These are phyloP conservation scores for Crenichthys baileyi DNA, from an alignment of 2,797 vertebrate species.

Conservation along the genomic window DNA sequence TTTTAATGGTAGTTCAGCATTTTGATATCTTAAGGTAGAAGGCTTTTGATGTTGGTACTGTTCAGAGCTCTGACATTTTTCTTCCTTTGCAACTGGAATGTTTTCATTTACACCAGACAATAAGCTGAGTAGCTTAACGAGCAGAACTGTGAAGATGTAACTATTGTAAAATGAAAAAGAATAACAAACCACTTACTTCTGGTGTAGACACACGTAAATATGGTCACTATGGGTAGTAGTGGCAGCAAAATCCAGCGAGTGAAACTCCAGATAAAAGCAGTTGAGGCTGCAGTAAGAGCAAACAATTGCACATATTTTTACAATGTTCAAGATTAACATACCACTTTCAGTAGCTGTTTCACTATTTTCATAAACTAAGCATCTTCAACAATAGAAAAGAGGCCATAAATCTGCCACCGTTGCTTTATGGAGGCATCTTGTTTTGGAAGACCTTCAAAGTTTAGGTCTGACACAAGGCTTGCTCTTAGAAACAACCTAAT, in stretches of 20 bases:
- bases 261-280: slow-evolving; percentile 44
- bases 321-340: neutral
- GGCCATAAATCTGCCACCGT: neutral
- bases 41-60: no score
- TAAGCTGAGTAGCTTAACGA: neutral
- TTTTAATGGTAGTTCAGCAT: neutral
- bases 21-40: no score
- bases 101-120: neutral
- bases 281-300: slow-evolving; percentile 24
- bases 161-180: neutral
- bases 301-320: neutral
- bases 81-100: no score
- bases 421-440: neutral
- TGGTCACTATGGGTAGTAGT: slow-evolving; percentile 35
- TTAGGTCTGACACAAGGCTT: no score
- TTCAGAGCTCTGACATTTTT: no score
- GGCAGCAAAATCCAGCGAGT: slow-evolving; percentile 61
- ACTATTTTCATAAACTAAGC: neutral
- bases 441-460: no score
- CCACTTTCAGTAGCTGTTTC: neutral
- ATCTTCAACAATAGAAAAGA: neutral
- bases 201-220: slow-evolving; percentile 17
- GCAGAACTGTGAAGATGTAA: neutral
- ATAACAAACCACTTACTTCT: slow-evolving; percentile 45
- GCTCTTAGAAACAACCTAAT: no score